Conservation (phyloP, 2,113 vertebrate species). For the Cheilinus undulatus region DNA sequence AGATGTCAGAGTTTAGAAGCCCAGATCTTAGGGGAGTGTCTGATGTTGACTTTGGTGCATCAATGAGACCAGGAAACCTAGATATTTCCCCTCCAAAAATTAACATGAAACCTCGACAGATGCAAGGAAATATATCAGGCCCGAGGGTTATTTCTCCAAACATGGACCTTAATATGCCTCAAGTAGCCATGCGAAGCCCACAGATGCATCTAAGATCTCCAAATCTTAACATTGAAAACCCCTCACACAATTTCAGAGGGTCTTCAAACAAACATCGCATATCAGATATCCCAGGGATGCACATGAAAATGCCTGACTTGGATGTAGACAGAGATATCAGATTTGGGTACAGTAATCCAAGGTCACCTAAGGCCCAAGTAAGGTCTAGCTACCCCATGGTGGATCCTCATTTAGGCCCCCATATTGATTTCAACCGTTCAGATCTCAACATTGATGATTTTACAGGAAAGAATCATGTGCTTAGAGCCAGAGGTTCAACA, state of each 20-base stretch:
- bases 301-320: constrained; percentile 52
- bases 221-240: constrained; percentile 45
- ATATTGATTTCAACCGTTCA: constrained; percentile 47
- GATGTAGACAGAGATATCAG: constrained; percentile 56
- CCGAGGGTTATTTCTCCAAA: constrained; percentile 38
- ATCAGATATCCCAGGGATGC: constrained; percentile 42
- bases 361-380: constrained; percentile 7
- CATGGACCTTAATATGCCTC: constrained; percentile 32
- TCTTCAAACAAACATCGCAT: constrained; percentile 40
- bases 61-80: constrained; percentile 27
- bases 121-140: constrained; percentile 46
- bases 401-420: constrained; percentile 6
- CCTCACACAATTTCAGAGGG: constrained; percentile 36
- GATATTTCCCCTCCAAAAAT: constrained; percentile 46
- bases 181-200: constrained; percentile 31
- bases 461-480: constrained; percentile 63
- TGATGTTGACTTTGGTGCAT: constrained; percentile 59
- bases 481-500: constrained; percentile 56
- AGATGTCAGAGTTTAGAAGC: too few species aligned
- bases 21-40: constrained; percentile 28
- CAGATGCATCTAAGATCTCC: constrained; percentile 47
- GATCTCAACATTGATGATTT: constrained; percentile 79
- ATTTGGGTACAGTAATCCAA: constrained; percentile 10
- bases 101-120: constrained; percentile 42
- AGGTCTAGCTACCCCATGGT: constrained; percentile 48